Evolutionary conservation across 2,797 vertebrate genomes (phyloP), one percentile per base, ranked within the genome.

Genomic region (Sitta carolinensis): DNA sequence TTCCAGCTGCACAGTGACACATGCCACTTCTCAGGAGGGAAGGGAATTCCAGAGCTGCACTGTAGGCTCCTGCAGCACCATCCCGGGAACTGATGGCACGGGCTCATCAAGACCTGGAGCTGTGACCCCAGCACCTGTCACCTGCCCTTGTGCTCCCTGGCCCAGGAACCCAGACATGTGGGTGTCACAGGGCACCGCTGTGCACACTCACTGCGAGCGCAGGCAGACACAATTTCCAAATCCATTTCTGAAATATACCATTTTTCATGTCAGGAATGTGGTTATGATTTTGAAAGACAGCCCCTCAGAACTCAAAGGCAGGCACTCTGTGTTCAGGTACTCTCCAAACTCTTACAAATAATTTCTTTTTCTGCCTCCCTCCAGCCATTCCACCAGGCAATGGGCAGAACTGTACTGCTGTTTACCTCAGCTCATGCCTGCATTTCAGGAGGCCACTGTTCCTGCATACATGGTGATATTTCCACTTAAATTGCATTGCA

Each of bases 51-150:
- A 18, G 45, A 40, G 30, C 4, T 50, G 32, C 9, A 9, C 40
- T 27, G 13, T 0, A 34, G 23, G 23, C 26, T 82, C 43, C 79
- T 32, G 19, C 55, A 54, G 5, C 79, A 76, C 38, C 42, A 38
- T 43, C 38, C 40, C 22, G 66, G 29, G 29, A 26, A 20, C 22
- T 3, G 16, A 25, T n/a, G 32, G 20, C 1, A 0, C 3, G 15
- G 27, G 13, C 29, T 85, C 38, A 16, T 14, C 25, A 13, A 48
- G 42, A 64, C 8, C 54, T 16, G 42, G 16, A 18, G 38, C 64
- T 2, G 2, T 2, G 4, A 19, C 7, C 45, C 34, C 50, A 36
- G 25, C 5, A n/a, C 5, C 30, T 5, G 30, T 13, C 52, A 18
- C 42, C 38, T 45, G 20, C 5, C 16, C 22, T 42, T 62, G 52